These are phyloP conservation scores for Argyrosomus japonicus DNA, from an alignment of 2,113 vertebrate genomes.

Conservation along the genomic window DNA sequence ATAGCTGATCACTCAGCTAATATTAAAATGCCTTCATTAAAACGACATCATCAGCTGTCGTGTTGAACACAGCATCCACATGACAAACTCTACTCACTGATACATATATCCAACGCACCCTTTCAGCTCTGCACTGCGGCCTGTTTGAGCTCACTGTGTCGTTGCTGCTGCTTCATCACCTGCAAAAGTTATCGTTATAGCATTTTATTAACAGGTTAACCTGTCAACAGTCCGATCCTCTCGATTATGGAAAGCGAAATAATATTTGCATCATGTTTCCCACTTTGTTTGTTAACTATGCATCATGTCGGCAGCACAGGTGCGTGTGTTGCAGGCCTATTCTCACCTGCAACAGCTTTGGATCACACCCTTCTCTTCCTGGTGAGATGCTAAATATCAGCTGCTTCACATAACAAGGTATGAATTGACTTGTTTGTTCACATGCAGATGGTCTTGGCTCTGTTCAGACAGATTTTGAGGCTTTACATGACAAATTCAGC, in stretches of 20 bases:
- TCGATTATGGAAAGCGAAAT: neutral
- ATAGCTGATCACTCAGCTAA: neutral
- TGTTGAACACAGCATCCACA: neutral
- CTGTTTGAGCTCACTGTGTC: neutral
- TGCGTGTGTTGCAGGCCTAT: neutral
- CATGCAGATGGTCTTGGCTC: neutral
- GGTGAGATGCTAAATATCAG: neutral
- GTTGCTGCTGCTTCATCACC: neutral
- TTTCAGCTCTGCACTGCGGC: neutral
- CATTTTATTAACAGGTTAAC: neutral
- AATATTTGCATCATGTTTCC: neutral
- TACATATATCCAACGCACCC: neutral
- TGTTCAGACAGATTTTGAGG: neutral
- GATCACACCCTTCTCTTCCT: neutral
- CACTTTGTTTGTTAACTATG: neutral
- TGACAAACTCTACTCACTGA: neutral
- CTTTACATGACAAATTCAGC: neutral
- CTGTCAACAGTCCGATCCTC: neutral
- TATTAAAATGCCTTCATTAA: no score
- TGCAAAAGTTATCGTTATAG: neutral
- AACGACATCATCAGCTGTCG: neutral
- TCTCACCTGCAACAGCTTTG: neutral
- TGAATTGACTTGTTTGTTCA: neutral
- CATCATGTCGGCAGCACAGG: neutral
- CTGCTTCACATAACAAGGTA: conserved; percentile 10